These are phyloP conservation scores for Genyomyrus donnyi DNA, from an alignment of 2,113 vertebrate genomes.

Conservation along the genomic window DNA sequence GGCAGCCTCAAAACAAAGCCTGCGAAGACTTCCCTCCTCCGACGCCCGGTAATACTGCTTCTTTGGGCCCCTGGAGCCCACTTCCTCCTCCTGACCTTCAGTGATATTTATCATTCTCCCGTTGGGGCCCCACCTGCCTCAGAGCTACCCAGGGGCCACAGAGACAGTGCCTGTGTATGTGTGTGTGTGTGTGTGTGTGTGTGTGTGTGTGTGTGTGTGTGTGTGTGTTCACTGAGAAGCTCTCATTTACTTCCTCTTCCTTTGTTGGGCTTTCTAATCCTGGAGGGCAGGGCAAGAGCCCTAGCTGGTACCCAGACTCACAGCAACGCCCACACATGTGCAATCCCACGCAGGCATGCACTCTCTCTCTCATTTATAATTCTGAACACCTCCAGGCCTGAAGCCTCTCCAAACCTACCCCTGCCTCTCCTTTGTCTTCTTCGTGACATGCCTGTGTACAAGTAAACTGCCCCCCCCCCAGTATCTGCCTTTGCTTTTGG, in stretches of 20 bases:
- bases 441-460: background rate
- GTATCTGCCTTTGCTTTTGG: background rate
- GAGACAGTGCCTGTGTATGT: background rate
- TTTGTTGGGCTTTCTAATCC: background rate
- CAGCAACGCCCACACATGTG: background rate
- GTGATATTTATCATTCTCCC: constrained; percentile 14
- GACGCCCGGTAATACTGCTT: background rate
- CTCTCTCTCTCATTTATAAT: background rate
- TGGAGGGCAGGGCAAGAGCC: background rate
- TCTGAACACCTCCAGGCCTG: background rate
- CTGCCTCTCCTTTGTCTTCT: background rate
- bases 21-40: background rate
- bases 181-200: constrained; percentile 1
- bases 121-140: background rate
- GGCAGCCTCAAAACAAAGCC: background rate
- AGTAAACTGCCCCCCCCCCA: background rate
- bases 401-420: background rate
- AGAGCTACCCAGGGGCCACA: background rate
- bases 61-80: constrained; percentile 2
- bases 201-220: constrained; percentile 9
- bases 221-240: background rate
- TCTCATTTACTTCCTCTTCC: constrained; percentile 2
- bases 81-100: constrained; percentile 13
- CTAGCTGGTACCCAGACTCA: background rate
- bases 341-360: background rate